These are phyloP conservation scores for Chrysolina haemoptera DNA, from an alignment of 2,888 invertebrate species.

Conservation along the genomic window DNA sequence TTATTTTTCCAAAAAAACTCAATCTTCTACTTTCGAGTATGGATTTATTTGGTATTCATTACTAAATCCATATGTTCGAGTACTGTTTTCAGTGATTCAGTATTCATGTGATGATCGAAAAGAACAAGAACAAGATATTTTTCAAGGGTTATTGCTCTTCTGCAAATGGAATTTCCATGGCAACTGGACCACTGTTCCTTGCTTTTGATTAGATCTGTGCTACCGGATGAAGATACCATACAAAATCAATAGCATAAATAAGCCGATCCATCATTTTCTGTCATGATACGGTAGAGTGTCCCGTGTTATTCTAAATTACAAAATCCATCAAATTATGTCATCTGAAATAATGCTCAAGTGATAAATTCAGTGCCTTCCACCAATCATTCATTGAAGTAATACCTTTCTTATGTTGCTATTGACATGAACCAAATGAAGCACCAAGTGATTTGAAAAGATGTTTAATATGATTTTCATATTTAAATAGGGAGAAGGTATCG, in stretches of 20 bases:
- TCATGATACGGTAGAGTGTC: constrained; percentile 1
- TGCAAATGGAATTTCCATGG: background rate
- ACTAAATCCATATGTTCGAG: too few relatives aligned
- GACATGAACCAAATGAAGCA: background rate
- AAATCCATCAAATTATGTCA: constrained; percentile 20
- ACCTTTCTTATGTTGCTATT: background rate
- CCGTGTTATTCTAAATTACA: background rate
- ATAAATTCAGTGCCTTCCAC: background rate
- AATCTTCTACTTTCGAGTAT: too few relatives aligned
- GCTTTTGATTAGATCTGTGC: background rate
- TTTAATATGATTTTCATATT: too few relatives aligned
- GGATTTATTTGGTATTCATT: too few relatives aligned
- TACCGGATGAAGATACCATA: constrained; percentile 3
- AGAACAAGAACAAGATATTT: too few relatives aligned
- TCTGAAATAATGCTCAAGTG: constrained; percentile 11
- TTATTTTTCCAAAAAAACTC: too few relatives aligned
- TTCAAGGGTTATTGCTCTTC: background rate
- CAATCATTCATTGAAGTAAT: background rate
- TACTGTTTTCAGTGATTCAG: too few relatives aligned
- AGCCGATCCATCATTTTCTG: constrained; percentile 13
- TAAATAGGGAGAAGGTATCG: too few relatives aligned
- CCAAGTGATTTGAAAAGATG: background rate
- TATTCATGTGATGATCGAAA: background rate
- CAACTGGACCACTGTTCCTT: background rate
- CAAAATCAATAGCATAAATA: constrained; percentile 18